Evolutionary conservation across 2,797 vertebrate genomes (phyloP).

Genomic region (Eospalax fontanierii): DNA sequence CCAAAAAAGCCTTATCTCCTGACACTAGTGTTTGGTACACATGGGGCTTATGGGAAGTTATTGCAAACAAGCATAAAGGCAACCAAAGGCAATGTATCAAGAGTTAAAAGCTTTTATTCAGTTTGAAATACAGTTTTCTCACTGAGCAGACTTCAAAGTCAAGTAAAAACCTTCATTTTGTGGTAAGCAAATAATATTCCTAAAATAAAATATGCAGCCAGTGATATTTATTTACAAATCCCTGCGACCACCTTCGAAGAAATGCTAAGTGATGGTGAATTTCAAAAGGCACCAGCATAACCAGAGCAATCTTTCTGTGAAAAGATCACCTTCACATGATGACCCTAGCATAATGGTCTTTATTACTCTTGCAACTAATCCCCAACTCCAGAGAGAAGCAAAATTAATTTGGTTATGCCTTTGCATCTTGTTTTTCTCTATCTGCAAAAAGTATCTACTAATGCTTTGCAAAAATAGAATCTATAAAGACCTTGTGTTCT

Average conservation of each 20-base stretch:
- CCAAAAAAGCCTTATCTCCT: conserved; percentile 57
- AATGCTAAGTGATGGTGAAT: conserved; percentile 52
- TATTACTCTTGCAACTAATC: conserved; percentile 33
- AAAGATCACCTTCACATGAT: conserved; percentile 23
- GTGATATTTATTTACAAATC: conserved; percentile 78
- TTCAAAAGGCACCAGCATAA: conserved; percentile 57
- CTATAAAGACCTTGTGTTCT: not conserved
- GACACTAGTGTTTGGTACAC: conserved; percentile 36
- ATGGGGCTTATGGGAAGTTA: conserved; percentile 11
- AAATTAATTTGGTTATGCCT: conserved; percentile 67
- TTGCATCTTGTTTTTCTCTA: conserved; percentile 41
- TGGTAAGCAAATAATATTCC: conserved; percentile 73
- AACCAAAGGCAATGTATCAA: conserved; percentile 66
- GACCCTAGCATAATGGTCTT: conserved; percentile 45
- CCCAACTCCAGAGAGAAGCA: conserved; percentile 43
- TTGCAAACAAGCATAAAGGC: conserved; percentile 42
- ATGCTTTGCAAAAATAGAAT: conserved; percentile 48
- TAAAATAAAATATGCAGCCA: conserved; percentile 68
- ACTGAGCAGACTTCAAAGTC: conserved; percentile 75
- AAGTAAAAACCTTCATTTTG: conserved; percentile 69
- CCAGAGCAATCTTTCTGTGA: conserved; percentile 16
- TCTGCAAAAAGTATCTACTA: conserved; percentile 20
- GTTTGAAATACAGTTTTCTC: conserved; percentile 68
- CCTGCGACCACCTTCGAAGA: conserved; percentile 71
- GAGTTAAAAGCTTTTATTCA: conserved; percentile 72